A percentile compares a stretch with the other conserved stretches of the same genome.
Conservation (phyloP, 2,888 invertebrate species). For the Phoenoteleia sp. region DNA sequence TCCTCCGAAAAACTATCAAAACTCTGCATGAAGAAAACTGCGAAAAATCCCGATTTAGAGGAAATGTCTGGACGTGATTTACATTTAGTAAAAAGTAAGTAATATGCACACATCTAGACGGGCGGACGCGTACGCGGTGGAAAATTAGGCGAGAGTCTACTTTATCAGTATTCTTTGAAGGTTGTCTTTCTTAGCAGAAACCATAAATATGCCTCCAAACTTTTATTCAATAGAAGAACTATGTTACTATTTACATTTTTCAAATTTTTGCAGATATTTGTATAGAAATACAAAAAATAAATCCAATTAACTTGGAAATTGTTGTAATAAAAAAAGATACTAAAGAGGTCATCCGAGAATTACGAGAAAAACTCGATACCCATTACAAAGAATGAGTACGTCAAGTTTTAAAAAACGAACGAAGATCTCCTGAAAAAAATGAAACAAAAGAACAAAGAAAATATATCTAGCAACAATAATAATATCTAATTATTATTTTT, state of each 20-base stretch:
- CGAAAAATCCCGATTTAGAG: neutral
- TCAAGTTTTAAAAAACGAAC: neutral
- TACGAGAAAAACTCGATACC: neutral
- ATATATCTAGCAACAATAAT: too few species aligned
- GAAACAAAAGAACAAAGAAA: too few species aligned
- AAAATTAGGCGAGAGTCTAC: too few species aligned
- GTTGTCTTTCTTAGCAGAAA: too few species aligned
- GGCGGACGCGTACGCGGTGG: too few species aligned
- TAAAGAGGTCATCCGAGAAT: neutral
- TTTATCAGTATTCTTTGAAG: too few species aligned
- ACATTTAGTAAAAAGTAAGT: neutral
- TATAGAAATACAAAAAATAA: slow-evolving; percentile 9
- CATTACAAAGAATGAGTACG: neutral
- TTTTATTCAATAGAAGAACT: neutral
- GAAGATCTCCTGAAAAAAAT: too few species aligned
- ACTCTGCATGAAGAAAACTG: neutral
- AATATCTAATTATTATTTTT: too few species aligned
- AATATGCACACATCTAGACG: too few species aligned
- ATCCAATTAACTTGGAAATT: neutral
- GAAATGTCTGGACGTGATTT: neutral
- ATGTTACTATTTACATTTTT: neutral
- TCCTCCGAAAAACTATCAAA: neutral
- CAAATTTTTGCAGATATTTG: slow-evolving; percentile 17
- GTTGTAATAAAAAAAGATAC: neutral
- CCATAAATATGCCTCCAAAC: neutral